Evolutionary conservation across 2,888 invertebrate species (phyloP).

Genomic region (Halocaridina rubra): DNA sequence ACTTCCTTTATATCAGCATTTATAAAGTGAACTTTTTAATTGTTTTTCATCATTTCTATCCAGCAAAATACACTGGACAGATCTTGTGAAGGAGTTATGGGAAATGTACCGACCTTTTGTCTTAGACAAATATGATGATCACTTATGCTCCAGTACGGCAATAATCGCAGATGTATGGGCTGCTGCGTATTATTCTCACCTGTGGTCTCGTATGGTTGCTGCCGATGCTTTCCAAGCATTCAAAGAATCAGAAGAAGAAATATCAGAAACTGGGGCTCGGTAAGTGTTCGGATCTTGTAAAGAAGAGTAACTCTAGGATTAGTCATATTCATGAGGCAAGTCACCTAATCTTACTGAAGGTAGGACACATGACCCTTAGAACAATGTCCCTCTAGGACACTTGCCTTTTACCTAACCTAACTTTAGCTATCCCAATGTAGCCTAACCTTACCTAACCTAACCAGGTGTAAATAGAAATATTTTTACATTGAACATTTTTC

Average conservation of each 20-base stretch:
- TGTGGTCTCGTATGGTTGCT: conserved; percentile 90
- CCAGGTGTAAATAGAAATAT: too few relatives aligned
- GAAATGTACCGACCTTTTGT: conserved; percentile 82
- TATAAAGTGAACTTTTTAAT: neutral
- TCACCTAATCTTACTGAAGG: too few relatives aligned
- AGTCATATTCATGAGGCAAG: too few relatives aligned
- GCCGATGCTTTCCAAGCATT: conserved; percentile 91
- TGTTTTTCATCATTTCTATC: neutral
- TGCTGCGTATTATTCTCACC: conserved; percentile 84
- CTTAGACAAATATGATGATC: conserved; percentile 82
- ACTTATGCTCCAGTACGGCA: conserved; percentile 85
- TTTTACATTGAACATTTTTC: too few relatives aligned
- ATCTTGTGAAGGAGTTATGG: too few relatives aligned
- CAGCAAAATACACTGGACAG: too few relatives aligned
- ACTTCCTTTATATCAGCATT: neutral
- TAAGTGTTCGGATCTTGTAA: conserved; percentile 16
- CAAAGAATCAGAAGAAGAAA: conserved; percentile 73
- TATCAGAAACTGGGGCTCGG: conserved; percentile 62
- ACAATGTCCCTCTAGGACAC: too few relatives aligned
- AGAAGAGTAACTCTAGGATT: neutral
- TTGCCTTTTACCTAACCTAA: too few relatives aligned
- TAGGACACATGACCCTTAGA: too few relatives aligned
- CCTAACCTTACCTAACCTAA: too few relatives aligned
- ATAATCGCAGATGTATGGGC: conserved; percentile 87
- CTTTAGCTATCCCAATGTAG: too few relatives aligned